These are phyloP conservation scores for Ficedula albicollis DNA, from an alignment of 2,797 vertebrate species.

Conservation along the genomic window DNA sequence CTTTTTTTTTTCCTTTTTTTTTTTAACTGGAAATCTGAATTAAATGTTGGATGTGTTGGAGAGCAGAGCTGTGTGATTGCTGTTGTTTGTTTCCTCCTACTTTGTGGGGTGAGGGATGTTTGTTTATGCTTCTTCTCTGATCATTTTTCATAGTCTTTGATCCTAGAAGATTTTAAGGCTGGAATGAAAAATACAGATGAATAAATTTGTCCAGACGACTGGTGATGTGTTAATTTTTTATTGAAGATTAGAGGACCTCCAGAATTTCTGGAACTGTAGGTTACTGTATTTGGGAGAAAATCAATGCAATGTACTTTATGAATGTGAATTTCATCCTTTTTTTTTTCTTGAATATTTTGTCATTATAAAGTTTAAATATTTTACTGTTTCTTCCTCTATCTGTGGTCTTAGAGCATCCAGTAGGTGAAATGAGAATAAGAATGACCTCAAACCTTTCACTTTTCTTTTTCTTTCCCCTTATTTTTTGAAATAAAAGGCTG, in stretches of 20 bases:
- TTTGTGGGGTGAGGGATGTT: background rate
- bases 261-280: background rate
- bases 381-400: background rate
- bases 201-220: background rate
- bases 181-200: background rate
- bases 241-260: background rate
- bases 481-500: slow-evolving; percentile 33
- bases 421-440: background rate
- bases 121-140: background rate
- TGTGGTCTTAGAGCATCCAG: background rate
- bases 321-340: background rate
- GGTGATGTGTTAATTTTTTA: background rate
- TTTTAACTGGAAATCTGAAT: background rate
- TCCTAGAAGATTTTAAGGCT: background rate
- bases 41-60: background rate
- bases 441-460: background rate
- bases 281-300: background rate
- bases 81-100: background rate
- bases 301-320: background rate
- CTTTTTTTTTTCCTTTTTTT: background rate
- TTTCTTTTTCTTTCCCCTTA: background rate
- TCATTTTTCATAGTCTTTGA: background rate
- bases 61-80: rapidly evolving
- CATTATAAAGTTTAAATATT: background rate
- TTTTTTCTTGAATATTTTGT: background rate